Evolutionary conservation across 2,113 vertebrate species (phyloP).

Genomic region (Chionomys nivalis): DNA sequence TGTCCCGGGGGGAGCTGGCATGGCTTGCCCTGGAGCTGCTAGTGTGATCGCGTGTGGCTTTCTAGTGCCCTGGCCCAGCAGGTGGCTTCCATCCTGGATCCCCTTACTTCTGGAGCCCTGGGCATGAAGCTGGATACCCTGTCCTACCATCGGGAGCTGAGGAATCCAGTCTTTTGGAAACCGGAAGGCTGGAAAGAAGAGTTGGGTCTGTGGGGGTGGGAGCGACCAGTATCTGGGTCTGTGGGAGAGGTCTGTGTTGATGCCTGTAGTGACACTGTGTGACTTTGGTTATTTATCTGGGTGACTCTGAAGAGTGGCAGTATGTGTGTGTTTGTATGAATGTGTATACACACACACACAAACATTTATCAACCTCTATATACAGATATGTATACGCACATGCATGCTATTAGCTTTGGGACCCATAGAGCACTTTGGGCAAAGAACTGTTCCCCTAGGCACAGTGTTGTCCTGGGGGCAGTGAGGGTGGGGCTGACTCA

Average conservation of each 20-base stretch:
- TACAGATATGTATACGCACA: background rate
- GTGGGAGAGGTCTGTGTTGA: background rate
- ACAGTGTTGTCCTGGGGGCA: background rate
- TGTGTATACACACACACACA: no score
- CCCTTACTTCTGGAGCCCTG: constrained; percentile 58
- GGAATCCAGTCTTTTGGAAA: constrained; percentile 72
- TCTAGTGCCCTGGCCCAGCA: constrained; percentile 79
- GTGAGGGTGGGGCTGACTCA: background rate
- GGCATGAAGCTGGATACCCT: constrained; percentile 59
- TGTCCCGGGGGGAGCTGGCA: constrained; percentile 76
- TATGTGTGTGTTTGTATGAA: no score
- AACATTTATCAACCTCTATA: background rate
- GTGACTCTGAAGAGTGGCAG: background rate
- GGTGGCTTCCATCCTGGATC: constrained; percentile 67
- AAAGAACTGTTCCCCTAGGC: background rate
- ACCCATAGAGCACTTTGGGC: background rate
- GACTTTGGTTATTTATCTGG: background rate
- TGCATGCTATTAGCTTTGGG: background rate
- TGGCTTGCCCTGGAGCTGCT: constrained; percentile 79
- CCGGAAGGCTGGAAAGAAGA: constrained; percentile 77
- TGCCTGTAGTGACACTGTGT: background rate
- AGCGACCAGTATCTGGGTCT: background rate
- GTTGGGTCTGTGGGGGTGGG: constrained; percentile 70
- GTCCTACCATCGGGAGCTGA: constrained; percentile 61
- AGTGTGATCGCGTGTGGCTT: constrained; percentile 77